Conservation (phyloP, 2,797 vertebrate genomes). For the Champsocephalus esox region DNA sequence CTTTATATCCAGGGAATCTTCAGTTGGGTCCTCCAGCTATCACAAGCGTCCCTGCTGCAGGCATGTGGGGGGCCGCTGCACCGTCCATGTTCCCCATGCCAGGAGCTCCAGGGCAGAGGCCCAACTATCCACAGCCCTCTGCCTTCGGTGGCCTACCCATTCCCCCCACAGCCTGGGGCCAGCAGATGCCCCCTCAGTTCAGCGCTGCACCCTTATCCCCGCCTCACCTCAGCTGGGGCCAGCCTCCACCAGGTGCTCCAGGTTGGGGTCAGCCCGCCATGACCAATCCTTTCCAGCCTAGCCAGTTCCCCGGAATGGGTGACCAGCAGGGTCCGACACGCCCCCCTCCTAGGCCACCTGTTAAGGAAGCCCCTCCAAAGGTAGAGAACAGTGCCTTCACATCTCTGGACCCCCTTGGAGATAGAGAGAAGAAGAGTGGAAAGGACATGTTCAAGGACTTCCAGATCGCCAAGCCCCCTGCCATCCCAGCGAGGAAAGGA, state of each 20-base stretch:
- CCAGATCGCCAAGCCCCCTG: conserved; percentile 91
- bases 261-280: conserved; percentile 84
- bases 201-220: conserved; percentile 70
- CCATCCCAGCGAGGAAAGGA: conserved; percentile 88
- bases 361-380: conserved; percentile 84
- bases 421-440: conserved; percentile 91
- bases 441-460: conserved; percentile 99
- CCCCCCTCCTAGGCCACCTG: conserved; percentile 87
- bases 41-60: conserved; percentile 61
- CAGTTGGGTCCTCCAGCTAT: conserved; percentile 77
- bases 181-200: conserved; percentile 78
- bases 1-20: conserved; percentile 83
- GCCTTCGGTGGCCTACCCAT: conserved; percentile 81
- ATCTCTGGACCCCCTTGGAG: conserved; percentile 93
- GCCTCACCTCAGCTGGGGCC: conserved; percentile 83
- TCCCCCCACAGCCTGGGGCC: conserved; percentile 86
- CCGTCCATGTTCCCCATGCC: conserved; percentile 80
- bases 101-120: conserved; percentile 69
- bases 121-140: conserved; percentile 80
- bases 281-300: conserved; percentile 89
- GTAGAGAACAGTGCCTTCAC: conserved; percentile 91
- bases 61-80: conserved; percentile 82
- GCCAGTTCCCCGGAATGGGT: conserved; percentile 76
- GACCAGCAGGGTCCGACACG: conserved; percentile 81
- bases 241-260: conserved; percentile 56